A percentile compares a stretch with the other conserved stretches of the same genome.
These are phyloP conservation scores for Miltochrista miniata DNA, from an alignment of 2,888 invertebrate species.

Conservation along the genomic window DNA sequence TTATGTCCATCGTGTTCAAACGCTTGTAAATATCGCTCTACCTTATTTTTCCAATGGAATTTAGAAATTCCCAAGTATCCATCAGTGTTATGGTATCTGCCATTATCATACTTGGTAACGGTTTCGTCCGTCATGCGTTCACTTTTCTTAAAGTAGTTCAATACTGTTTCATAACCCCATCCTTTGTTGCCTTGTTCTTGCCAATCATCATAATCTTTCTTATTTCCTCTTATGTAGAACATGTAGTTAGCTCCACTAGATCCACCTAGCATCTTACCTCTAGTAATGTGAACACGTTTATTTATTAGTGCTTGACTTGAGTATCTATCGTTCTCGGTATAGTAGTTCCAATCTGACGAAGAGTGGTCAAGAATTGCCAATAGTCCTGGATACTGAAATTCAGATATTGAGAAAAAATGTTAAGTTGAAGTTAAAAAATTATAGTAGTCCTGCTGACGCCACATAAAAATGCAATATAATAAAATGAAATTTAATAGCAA, in stretches of 20 bases:
- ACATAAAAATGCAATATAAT: too few species aligned
- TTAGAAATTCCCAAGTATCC: constrained; percentile 51
- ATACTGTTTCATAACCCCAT: too few species aligned
- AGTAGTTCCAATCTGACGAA: constrained; percentile 52
- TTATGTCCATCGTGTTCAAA: constrained; percentile 50
- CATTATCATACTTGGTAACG: constrained; percentile 42
- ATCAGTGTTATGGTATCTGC: constrained; percentile 43
- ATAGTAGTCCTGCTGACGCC: too few species aligned
- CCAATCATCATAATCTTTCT: too few species aligned
- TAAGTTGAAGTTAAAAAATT: too few species aligned
- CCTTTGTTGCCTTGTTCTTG: too few species aligned
- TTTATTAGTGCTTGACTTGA: constrained; percentile 46
- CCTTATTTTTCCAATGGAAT: constrained; percentile 51
- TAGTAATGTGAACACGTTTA: constrained; percentile 65
- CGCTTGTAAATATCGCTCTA: constrained; percentile 53
- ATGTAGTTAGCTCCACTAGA: constrained; percentile 86
- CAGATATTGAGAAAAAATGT: too few species aligned
- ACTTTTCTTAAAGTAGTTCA: constrained; percentile 55
- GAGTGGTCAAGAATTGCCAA: constrained; percentile 39
- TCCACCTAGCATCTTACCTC: constrained; percentile 87
- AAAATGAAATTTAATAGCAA: too few species aligned
- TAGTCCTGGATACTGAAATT: constrained; percentile 54
- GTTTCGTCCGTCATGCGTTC: constrained; percentile 40
- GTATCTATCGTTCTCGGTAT: constrained; percentile 48
- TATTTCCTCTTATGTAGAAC: constrained; percentile 86